Conservation (phyloP, 2,113 vertebrate species). For the Zapornia atra region DNA sequence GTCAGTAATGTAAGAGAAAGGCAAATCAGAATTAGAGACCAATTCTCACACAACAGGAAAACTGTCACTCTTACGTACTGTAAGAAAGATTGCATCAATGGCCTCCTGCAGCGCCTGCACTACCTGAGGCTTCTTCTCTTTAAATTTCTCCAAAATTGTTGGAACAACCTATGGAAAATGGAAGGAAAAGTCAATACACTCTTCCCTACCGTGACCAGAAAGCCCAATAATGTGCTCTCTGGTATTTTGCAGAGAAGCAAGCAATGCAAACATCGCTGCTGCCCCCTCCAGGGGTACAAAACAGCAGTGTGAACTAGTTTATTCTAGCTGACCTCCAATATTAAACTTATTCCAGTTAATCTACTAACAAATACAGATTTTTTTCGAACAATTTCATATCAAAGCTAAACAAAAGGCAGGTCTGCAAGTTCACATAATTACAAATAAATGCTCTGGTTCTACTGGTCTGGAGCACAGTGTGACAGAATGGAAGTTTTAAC, state of each 20-base stretch:
- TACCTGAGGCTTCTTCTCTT: slow-evolving; percentile 97
- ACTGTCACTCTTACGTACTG: slow-evolving; percentile 79
- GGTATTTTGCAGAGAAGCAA: background rate
- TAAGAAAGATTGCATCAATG: slow-evolving; percentile 95
- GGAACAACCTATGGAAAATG: slow-evolving; percentile 86
- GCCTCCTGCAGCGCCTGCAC: slow-evolving; percentile 96
- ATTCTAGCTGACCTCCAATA: background rate
- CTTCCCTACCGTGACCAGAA: background rate
- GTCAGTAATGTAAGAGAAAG: background rate
- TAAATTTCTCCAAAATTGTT: slow-evolving; percentile 97
- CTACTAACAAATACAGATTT: background rate
- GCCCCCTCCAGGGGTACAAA: background rate
- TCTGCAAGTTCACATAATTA: background rate
- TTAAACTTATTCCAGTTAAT: background rate
- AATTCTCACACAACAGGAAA: background rate
- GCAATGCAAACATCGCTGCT: background rate
- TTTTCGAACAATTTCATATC: background rate
- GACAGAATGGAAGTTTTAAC: background rate
- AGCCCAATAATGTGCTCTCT: background rate
- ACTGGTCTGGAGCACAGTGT: background rate
- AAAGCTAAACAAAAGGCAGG: background rate
- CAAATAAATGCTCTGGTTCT: background rate
- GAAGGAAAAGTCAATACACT: background rate
- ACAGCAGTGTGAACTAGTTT: background rate
- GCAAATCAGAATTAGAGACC: background rate